Base-by-base conservation (phyloP, 2,113 vertebrate genomes). In the Microtus oregoni region DNA sequence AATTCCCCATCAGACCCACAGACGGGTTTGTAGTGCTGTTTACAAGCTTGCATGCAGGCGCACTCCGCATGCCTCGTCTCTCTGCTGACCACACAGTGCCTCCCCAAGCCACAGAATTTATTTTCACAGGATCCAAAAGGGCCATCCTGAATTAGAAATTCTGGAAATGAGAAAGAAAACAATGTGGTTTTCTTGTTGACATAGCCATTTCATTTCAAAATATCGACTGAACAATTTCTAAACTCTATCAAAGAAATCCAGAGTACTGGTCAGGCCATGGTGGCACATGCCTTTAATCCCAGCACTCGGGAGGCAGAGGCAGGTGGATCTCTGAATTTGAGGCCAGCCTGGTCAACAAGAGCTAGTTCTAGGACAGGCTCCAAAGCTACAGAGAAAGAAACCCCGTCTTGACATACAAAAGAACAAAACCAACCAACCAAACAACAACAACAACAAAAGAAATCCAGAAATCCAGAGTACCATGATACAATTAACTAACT, bases 1-100 rank as follows among this genome's bases (percentile, higher is more conserved):
- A 99, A 99, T 96, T 99, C 99, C 63, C 99, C 99, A 26, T 99
- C 99, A 3, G 99, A 99, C 0, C 99, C 99, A 0, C 99, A 99
- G 78, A 99, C 99, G 0, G 99, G 99, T 90, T 99, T 99, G 95
- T 99, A 99, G 96, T 99, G 99, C 0, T 98, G 99, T 63, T 99
- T 99, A 96, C 99, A 99, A 91, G 72, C 98, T 20, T 99, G 99
- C 99, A 99, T 98, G 97, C 99, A 99, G 9, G 96, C 89, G 19
- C 99, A 99, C 89, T 99, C 99, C 0, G 99, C 99, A 92, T 98
- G 99, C 26, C 98, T 98, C 0, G 98, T 99, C 97, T 98, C 98
- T 95, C 97, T 98, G 95, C 98, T 98, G 96, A 99, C 95, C 67
- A 99, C 96, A 1, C 99, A 99, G 95, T 99, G 99, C 82, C 99